phyloP scores from a whole-genome alignment of 2,113 vertebrate species.

The Gallinago undulata region DNA sequence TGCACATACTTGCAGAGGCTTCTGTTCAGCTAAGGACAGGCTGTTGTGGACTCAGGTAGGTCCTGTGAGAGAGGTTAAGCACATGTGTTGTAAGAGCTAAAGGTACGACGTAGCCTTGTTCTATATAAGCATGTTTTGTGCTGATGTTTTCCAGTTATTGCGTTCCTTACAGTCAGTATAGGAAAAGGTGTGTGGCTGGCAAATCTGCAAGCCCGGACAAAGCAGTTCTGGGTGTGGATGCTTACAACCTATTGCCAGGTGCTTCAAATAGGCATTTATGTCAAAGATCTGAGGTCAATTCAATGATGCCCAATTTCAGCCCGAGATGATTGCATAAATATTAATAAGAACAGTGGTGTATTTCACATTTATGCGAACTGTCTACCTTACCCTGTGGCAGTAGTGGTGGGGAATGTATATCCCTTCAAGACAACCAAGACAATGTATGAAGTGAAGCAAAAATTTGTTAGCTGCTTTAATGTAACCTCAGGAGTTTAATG shows the following conservation, averaged over 20 bases:
- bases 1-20: neutral
- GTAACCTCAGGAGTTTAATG: neutral
- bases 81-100: conserved; percentile 35
- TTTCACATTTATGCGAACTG: neutral
- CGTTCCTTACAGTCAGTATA: neutral
- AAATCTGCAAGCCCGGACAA: conserved; percentile 43
- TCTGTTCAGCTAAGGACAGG: neutral
- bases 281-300: conserved; percentile 62
- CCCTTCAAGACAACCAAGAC: neutral
- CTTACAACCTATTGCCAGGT: conserved; percentile 49
- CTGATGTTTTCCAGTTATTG: conserved; percentile 42
- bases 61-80: conserved; percentile 22
- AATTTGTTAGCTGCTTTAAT: neutral
- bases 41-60: conserved; percentile 3
- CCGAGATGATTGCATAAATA: neutral
- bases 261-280: conserved; percentile 61
- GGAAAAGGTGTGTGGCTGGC: conserved; percentile 42
- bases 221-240: conserved; percentile 40
- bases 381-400: neutral
- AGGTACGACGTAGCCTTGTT: neutral
- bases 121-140: conserved; percentile 43
- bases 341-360: neutral
- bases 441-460: neutral
- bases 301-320: conserved; percentile 19
- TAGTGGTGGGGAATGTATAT: neutral